A percentile compares a stretch with the other conserved stretches of the same genome.
Evolutionary conservation across 2,888 invertebrate species (phyloP).

Genomic region (Oasisia sp.): DNA sequence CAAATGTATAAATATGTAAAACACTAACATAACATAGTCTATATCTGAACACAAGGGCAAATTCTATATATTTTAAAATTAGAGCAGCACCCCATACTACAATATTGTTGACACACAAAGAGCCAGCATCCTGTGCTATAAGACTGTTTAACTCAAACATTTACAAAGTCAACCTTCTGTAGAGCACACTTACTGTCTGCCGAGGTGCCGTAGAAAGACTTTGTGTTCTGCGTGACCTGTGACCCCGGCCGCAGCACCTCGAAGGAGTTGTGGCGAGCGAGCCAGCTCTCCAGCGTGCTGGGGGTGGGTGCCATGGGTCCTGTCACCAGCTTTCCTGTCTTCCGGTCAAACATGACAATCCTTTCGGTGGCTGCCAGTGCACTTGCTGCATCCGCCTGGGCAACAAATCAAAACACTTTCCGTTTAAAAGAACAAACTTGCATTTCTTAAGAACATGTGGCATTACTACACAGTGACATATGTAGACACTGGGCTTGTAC

Average conservation of each 20-base stretch:
- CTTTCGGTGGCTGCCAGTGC: conserved; percentile 37
- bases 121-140: neutral
- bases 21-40: neutral
- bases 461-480: neutral
- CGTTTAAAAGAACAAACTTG: neutral
- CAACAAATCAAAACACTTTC: neutral
- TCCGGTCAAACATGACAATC: conserved; percentile 84
- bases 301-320: conserved; percentile 87
- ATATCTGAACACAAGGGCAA: neutral
- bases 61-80: neutral
- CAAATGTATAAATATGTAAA: neutral
- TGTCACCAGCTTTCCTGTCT: conserved; percentile 77
- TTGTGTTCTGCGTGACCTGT: neutral
- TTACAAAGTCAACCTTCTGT: neutral
- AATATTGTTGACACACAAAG: neutral
- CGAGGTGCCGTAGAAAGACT: neutral
- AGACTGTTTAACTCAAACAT: neutral
- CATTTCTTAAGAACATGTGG: neutral
- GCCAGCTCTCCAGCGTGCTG: conserved; percentile 82
- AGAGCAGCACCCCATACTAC: neutral
- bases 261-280: conserved; percentile 86
- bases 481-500: neutral
- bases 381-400: neutral
- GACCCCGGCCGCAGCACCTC: conserved; percentile 75
- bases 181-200: neutral